Percentiles rank a stretch among this genome's conserved stretches.
Evolutionary conservation across 2,888 invertebrate species (phyloP).

Genomic region (Beris morrisii): DNA sequence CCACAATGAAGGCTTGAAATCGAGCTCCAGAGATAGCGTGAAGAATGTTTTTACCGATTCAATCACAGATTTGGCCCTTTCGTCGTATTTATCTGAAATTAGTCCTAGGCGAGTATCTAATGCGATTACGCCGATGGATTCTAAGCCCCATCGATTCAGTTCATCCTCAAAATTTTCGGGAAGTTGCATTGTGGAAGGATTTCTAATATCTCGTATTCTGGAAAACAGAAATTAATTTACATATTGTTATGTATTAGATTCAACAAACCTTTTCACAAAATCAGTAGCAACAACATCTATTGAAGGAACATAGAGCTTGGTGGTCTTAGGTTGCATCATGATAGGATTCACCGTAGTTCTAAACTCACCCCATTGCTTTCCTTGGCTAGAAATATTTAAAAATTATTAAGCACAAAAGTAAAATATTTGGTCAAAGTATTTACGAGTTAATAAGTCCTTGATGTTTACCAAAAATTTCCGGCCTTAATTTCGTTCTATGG

Average conservation of each 20-base stretch:
- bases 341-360: constrained; percentile 67
- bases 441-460: constrained; percentile 29
- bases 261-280: constrained; percentile 36
- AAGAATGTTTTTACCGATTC: constrained; percentile 47
- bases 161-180: constrained; percentile 57
- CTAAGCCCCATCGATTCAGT: constrained; percentile 62
- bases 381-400: constrained; percentile 57
- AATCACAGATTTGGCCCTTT: constrained; percentile 38
- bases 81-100: constrained; percentile 58
- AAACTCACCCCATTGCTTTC: constrained; percentile 67
- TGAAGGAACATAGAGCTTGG: constrained; percentile 56
- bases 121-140: constrained; percentile 58
- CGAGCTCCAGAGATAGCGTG: constrained; percentile 47
- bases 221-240: constrained; percentile 36
- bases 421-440: not conserved
- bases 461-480: constrained; percentile 43
- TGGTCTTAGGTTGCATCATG: constrained; percentile 61
- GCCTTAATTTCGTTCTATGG: constrained; percentile 47
- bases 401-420: constrained; percentile 50
- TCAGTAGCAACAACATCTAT: constrained; percentile 55
- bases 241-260: constrained; percentile 48
- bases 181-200: constrained; percentile 50
- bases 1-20: constrained; percentile 51
- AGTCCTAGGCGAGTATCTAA: constrained; percentile 52
- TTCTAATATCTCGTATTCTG: constrained; percentile 51